Evolutionary conservation across 1,140 invertebrate species (phyloP).

Genomic region (Conus ventricosus): DNA sequence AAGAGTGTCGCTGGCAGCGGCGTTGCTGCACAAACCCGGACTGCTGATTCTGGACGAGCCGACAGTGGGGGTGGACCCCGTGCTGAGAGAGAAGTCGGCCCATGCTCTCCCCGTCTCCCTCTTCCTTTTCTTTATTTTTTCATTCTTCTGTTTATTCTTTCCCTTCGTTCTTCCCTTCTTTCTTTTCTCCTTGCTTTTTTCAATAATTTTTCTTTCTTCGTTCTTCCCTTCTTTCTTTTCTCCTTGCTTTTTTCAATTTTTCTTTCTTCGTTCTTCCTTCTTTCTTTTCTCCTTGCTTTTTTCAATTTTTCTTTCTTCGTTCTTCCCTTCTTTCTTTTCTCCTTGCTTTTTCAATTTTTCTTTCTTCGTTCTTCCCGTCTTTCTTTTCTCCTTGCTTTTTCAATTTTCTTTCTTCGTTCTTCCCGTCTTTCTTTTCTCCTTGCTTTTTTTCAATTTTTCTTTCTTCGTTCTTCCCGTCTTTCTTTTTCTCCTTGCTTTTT

Average conservation of each 20-base stretch:
- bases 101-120: not conserved
- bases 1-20: slow-evolving; percentile 93
- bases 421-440: not conserved
- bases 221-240: not conserved
- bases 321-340: not conserved
- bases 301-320: not conserved
- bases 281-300: not conserved
- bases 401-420: not conserved
- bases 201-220: not conserved
- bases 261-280: not conserved
- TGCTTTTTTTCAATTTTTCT: not conserved
- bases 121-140: not conserved
- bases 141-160: not conserved
- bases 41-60: slow-evolving; percentile 95
- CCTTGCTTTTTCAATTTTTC: not conserved
- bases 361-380: not conserved
- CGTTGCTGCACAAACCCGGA: slow-evolving; percentile 93
- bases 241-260: not conserved
- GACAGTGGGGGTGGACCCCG: slow-evolving; percentile 93
- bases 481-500: not conserved
- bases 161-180: not conserved
- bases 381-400: not conserved
- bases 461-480: not conserved
- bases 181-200: not conserved
- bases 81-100: slow-evolving; percentile 79